These are phyloP conservation scores for Neosalanx taihuensis DNA, from an alignment of 2,797 vertebrate genomes.

Conservation along the genomic window DNA sequence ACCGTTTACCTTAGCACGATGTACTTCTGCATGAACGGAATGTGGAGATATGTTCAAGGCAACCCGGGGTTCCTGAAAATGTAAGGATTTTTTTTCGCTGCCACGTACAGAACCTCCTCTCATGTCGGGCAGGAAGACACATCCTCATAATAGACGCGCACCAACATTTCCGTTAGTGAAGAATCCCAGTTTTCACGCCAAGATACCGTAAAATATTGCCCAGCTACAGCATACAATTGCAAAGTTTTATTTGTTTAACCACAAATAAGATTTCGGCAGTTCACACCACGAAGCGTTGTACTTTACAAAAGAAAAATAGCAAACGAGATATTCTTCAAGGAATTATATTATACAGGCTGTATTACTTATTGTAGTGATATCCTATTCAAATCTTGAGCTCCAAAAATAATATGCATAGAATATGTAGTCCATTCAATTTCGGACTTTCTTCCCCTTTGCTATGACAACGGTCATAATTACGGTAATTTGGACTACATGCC, in stretches of 20 bases:
- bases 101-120: constrained; percentile 72
- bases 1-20: constrained; percentile 31
- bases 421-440: not conserved
- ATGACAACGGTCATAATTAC: not conserved
- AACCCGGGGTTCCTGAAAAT: constrained; percentile 25
- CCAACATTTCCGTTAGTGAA: not conserved
- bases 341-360: too few relatives aligned
- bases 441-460: not conserved
- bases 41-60: not conserved
- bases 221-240: too few relatives aligned
- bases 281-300: too few relatives aligned
- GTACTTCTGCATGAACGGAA: not conserved
- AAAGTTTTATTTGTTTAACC: too few relatives aligned
- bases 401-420: not conserved
- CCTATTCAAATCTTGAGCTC: too few relatives aligned
- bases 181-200: not conserved
- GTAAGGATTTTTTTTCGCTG: constrained; percentile 48
- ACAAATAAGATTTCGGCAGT: too few relatives aligned
- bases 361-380: too few relatives aligned
- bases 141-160: constrained; percentile 42
- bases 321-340: too few relatives aligned
- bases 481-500: not conserved
- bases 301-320: too few relatives aligned
- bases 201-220: not conserved
- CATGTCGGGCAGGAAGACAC: constrained; percentile 22